Percentiles rank a stretch among this genome's conserved stretches.
Evolutionary conservation across 2,888 invertebrate species (phyloP).

Genomic region (Anarsia innoxiella): DNA sequence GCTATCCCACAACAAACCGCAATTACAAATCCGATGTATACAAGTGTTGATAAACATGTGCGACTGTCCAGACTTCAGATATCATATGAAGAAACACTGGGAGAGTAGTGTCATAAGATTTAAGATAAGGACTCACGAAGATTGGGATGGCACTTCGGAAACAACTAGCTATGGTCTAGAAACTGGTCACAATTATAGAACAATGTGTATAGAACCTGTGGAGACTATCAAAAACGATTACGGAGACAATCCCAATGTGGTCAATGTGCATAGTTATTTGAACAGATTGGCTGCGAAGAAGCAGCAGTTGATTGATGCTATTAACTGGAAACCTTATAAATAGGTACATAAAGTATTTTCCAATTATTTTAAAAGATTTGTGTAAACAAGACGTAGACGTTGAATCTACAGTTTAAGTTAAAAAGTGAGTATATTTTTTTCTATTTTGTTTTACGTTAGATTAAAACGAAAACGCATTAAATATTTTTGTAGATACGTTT

Average conservation of each 20-base stretch:
- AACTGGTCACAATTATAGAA: conserved; percentile 53
- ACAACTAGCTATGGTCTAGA: conserved; percentile 41
- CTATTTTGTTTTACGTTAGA: no score
- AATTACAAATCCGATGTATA: conserved; percentile 44
- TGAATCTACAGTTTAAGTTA: no score
- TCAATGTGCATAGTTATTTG: conserved; percentile 55
- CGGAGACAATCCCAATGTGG: conserved; percentile 35
- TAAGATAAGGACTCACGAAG: conserved; percentile 41
- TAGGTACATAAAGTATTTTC: no score
- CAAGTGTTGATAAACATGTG: conserved; percentile 58
- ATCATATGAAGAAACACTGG: conserved; percentile 43
- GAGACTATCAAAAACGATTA: conserved; percentile 52
- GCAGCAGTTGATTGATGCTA: conserved; percentile 38
- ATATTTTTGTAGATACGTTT: conserved; percentile 33
- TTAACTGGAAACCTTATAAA: conserved; percentile 41
- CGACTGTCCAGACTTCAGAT: conserved; percentile 54
- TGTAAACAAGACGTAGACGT: no score
- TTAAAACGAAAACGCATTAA: conserved; percentile 18
- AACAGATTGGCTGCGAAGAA: conserved; percentile 34
- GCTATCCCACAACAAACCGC: conserved; percentile 34
- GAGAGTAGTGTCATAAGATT: conserved; percentile 31
- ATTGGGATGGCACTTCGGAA: conserved; percentile 54
- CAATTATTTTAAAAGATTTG: no score
- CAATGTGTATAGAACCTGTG: conserved; percentile 47
- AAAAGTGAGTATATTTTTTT: no score